Base-by-base conservation (phyloP, 2,888 invertebrate genomes). In the Hirtodrosophila confusa region DNA sequence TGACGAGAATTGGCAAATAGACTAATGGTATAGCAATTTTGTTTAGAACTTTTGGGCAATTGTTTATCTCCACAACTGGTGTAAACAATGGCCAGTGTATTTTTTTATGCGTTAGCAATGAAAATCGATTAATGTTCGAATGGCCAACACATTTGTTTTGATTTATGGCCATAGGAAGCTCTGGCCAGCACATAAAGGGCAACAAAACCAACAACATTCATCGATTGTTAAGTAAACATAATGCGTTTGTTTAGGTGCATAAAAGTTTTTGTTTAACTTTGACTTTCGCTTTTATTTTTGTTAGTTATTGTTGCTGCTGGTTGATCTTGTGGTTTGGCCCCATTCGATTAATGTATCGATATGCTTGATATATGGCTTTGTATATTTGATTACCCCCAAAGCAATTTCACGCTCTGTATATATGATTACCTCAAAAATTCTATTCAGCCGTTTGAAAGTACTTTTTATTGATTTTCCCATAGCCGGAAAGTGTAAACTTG, bases 71-170 rank as follows among this genome's bases (percentile, higher is more conserved):
- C 29, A 43, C 65, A 27, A 60, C 43, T 41, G 48, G 31, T 65
- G 41, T 75, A 75, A 76, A 75, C 75, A 75, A 50, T 48, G 4
- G 40, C 11, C 1, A 12, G 40, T 68, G 45, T 69, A 43, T 73
- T 77, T 86, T 83, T 86, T 85, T 62, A 73, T 86, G 80, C 41
- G 29, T 76, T 45, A 49, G 45, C 77, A 57, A 72, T 71, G 68
- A 62, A 84, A 84, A 84, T 71, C 80, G 85, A 86, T 86, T 80
- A 84, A 80, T 75, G 80, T 75, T 55, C 53, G 37, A 57, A 51
- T 58, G 60, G 72, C 44, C 53, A 56, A 36, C 68, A 63, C 67
- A 83, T 83, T 79, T 63, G 62, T 58, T 83, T 83, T 79, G 86
- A 80, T 76, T 80, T 83, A 74, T 83, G 73, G 43, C 40, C 36